Conservation (phyloP, 1,140 invertebrate species). For the Drosophila yakuba region DNA sequence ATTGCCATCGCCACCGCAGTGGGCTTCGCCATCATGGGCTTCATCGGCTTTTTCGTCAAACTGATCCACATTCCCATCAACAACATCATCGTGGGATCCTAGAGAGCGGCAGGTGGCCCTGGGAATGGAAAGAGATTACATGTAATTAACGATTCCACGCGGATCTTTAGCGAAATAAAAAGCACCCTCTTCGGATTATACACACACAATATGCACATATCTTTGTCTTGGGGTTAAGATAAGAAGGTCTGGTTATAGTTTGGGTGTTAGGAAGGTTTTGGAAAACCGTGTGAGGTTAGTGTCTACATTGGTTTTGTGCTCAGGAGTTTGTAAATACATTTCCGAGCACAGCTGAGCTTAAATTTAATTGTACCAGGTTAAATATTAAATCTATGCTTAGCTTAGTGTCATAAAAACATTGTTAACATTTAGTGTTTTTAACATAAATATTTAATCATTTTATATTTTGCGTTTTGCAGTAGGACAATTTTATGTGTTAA, state of each 20-base stretch:
- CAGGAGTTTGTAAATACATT: no score
- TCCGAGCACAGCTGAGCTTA: no score
- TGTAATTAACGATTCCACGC: neutral
- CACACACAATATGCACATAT: neutral
- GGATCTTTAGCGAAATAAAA: constrained; percentile 1
- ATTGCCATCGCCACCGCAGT: constrained; percentile 99
- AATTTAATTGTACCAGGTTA: no score
- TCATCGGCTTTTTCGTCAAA: constrained; percentile 99
- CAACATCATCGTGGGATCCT: constrained; percentile 98
- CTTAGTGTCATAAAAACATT: no score
- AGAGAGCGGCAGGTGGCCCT: constrained; percentile 56
- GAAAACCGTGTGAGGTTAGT: no score
- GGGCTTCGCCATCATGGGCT: constrained; percentile 99
- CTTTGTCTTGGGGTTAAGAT: neutral
- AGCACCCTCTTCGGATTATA: neutral
- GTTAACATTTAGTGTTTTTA: no score
- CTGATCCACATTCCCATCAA: constrained; percentile 99
- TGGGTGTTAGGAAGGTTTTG: no score
- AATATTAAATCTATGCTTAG: no score
- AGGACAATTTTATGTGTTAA: no score
- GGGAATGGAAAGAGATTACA: constrained; percentile 16
- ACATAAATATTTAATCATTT: no score
- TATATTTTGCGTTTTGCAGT: no score
- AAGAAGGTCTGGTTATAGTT: neutral
- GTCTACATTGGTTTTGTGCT: no score